Evolutionary conservation across 2,888 invertebrate genomes (phyloP).

Genomic region (Parelbella ahira): DNA sequence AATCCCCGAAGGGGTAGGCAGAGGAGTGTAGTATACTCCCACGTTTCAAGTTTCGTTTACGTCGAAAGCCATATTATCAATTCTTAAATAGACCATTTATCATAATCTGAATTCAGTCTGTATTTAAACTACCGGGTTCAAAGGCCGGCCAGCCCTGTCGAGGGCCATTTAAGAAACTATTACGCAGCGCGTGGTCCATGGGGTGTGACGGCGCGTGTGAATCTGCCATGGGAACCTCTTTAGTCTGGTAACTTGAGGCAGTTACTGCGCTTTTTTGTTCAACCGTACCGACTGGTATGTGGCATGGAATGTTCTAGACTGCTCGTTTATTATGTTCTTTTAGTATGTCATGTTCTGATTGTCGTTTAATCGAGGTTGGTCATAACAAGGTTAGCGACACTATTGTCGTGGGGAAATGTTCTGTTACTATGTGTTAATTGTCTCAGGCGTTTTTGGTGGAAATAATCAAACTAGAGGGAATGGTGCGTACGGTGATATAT

Average conservation of each 20-base stretch:
- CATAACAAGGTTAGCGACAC: neutral
- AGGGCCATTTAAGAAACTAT: conserved; percentile 28
- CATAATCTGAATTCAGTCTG: too few relatives aligned
- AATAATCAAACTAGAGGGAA: too few relatives aligned
- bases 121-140: conserved; percentile 46
- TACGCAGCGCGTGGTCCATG: conserved; percentile 50
- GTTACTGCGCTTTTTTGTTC: conserved; percentile 13
- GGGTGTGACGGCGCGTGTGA: conserved; percentile 73
- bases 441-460: too few relatives aligned
- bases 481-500: too few relatives aligned
- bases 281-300: neutral
- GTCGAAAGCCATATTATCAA: too few relatives aligned
- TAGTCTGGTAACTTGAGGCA: conserved; percentile 19
- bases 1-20: too few relatives aligned
- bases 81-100: too few relatives aligned
- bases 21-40: too few relatives aligned
- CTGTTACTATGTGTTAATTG: neutral
- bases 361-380: conserved; percentile 1
- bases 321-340: too few relatives aligned
- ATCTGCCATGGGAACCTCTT: conserved; percentile 60
- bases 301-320: conserved; percentile 6
- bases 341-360: conserved; percentile 15
- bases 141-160: conserved; percentile 47
- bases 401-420: neutral
- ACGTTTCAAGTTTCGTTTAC: too few relatives aligned